Evolutionary conservation across 2,113 vertebrate genomes (phyloP).

Genomic region (Xiphophorus couchianus): DNA sequence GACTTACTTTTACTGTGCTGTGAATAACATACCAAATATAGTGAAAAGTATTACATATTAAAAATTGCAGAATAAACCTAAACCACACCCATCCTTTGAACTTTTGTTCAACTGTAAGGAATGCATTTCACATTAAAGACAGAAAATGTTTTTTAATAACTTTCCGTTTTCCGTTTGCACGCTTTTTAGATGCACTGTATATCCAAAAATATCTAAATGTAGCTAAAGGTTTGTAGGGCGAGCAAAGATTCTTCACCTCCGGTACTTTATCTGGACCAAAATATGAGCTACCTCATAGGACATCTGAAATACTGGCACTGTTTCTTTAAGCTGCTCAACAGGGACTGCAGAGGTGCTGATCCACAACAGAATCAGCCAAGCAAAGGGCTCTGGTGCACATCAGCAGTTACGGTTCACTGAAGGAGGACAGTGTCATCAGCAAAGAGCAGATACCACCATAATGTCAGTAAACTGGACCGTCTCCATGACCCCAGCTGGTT

Average conservation of each 20-base stretch:
- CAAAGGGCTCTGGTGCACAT: slow-evolving; percentile 29
- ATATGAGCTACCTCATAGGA: neutral
- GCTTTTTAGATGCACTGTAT: neutral
- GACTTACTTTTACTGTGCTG: neutral
- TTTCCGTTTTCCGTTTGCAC: neutral
- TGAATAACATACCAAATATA: too few relatives aligned
- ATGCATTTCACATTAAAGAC: too few relatives aligned
- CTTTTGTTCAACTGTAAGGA: too few relatives aligned
- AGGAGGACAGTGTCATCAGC: slow-evolving; percentile 29
- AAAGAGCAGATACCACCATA: slow-evolving; percentile 25
- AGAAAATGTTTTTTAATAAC: too few relatives aligned
- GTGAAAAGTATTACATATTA: too few relatives aligned
- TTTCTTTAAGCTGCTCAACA: neutral
- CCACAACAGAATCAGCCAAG: slow-evolving; percentile 13
- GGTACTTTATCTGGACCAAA: slow-evolving; percentile 1
- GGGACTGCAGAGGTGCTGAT: slow-evolving; percentile 26
- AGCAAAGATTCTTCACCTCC: too few relatives aligned
- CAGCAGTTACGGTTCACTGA: slow-evolving; percentile 2
- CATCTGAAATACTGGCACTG: neutral
- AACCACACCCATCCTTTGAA: too few relatives aligned
- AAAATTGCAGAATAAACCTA: too few relatives aligned
- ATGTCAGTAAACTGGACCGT: slow-evolving; percentile 29
- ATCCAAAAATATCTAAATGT: neutral
- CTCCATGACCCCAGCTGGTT: slow-evolving; percentile 15
- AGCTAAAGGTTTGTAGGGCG: neutral